Evolutionary conservation across 2,797 vertebrate species (phyloP).

Genomic region (Sebastes itinus): DNA sequence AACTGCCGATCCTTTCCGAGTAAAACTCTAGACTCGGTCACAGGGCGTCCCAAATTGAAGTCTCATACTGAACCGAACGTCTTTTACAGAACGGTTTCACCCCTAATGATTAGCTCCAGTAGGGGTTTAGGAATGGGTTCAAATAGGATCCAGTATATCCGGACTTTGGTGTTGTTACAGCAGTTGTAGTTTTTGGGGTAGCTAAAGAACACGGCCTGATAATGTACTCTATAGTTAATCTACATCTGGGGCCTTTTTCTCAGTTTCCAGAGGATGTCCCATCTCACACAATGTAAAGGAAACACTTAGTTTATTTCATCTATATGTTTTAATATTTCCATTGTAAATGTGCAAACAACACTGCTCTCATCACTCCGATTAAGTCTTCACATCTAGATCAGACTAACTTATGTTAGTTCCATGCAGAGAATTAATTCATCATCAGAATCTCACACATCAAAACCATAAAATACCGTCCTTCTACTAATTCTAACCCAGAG

Average conservation of each 20-base stretch:
- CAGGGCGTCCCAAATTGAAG: no score
- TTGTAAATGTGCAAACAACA: neutral
- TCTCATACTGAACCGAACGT: no score
- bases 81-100: no score
- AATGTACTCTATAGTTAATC: neutral
- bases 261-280: neutral
- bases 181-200: neutral
- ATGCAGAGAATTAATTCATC: conserved; percentile 9
- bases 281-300: neutral
- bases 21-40: no score
- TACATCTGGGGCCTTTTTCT: neutral
- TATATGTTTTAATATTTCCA: neutral
- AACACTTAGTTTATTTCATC: neutral
- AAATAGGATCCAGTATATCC: neutral
- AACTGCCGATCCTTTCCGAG: no score
- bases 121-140: neutral
- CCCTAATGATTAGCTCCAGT: no score
- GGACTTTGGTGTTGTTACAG: neutral
- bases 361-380: neutral
- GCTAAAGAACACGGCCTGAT: neutral
- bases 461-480: neutral
- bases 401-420: neutral
- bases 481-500: neutral
- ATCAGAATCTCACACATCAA: neutral
- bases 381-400: neutral